Percentiles rank a stretch among this genome's conserved stretches.
phyloP scores from a whole-genome alignment of 2,888 invertebrate genomes.

The Callyntrura sp. region DNA sequence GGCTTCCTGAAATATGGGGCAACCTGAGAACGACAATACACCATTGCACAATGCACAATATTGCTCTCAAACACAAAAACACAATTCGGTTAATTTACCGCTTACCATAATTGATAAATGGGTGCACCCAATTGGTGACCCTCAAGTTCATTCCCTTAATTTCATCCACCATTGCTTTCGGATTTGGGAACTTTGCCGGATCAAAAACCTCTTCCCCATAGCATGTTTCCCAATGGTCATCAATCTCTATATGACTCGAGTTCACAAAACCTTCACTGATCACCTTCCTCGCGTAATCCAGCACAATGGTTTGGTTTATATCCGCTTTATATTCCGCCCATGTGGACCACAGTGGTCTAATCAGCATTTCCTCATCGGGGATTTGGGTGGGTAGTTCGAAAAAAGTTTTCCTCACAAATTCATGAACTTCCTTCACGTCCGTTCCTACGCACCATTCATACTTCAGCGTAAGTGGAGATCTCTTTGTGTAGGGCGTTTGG shows the following conservation, averaged over 20 bases:
- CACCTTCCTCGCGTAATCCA: conserved; percentile 74
- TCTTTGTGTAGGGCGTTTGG: conserved; percentile 23
- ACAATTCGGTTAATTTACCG: too few relatives aligned
- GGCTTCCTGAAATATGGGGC: conserved; percentile 88
- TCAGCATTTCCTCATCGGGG: conserved; percentile 78
- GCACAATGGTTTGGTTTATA: conserved; percentile 73
- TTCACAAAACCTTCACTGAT: conserved; percentile 76
- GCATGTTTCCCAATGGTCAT: conserved; percentile 94
- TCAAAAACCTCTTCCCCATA: conserved; percentile 93
- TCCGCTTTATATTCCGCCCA: conserved; percentile 71
- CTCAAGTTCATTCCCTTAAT: conserved; percentile 88
- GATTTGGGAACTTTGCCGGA: conserved; percentile 88
- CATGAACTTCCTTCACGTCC: conserved; percentile 67
- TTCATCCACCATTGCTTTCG: conserved; percentile 82
- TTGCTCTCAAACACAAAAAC: background rate
- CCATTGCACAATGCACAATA: background rate
- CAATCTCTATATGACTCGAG: conserved; percentile 91
- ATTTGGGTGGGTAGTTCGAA: conserved; percentile 86
- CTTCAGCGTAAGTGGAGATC: conserved; percentile 62
- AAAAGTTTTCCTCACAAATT: conserved; percentile 86
- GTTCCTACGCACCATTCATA: conserved; percentile 71
- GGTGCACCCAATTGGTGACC: conserved; percentile 94
- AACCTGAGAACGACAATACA: conserved; percentile 86
- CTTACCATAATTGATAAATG: conserved; percentile 90
- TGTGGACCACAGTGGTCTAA: conserved; percentile 79